phyloP scores from a whole-genome alignment of 2,113 vertebrate species.

The Cavia porcellus region DNA sequence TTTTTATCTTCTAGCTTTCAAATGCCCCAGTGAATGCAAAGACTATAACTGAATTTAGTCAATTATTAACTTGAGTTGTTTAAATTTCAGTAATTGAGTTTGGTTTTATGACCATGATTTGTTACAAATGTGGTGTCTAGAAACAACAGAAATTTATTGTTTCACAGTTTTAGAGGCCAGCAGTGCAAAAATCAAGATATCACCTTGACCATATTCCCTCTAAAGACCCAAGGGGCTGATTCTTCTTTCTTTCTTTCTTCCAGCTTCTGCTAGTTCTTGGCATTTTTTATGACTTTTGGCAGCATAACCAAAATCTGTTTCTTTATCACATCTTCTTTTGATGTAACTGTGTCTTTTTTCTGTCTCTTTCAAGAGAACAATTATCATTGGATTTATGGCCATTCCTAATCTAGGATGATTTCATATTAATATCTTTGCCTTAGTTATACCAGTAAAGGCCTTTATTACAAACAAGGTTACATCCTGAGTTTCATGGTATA shows the following conservation, averaged over 20 bases:
- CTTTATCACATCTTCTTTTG: background rate
- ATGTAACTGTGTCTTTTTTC: background rate
- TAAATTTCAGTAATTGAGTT: constrained; percentile 13
- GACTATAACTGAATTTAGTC: background rate
- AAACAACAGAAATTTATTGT: background rate
- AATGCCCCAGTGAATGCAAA: background rate
- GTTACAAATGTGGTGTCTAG: background rate
- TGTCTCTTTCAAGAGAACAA: background rate
- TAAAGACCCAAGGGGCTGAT: background rate
- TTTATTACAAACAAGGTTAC: background rate
- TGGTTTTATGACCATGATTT: constrained; percentile 4
- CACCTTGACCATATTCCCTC: background rate
- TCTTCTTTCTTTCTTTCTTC: background rate
- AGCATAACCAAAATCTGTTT: background rate
- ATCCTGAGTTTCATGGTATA: background rate
- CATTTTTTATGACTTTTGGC: background rate
- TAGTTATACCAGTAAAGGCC: background rate
- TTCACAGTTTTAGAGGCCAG: background rate
- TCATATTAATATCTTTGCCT: background rate
- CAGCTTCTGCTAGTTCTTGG: background rate
- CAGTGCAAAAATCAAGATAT: background rate
- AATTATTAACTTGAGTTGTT: background rate
- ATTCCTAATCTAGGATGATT: background rate
- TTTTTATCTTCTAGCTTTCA: constrained; percentile 1
- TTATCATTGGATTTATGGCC: background rate